Base-by-base conservation (phyloP, 2,888 invertebrate species). In the Clepsis dumicolana region DNA sequence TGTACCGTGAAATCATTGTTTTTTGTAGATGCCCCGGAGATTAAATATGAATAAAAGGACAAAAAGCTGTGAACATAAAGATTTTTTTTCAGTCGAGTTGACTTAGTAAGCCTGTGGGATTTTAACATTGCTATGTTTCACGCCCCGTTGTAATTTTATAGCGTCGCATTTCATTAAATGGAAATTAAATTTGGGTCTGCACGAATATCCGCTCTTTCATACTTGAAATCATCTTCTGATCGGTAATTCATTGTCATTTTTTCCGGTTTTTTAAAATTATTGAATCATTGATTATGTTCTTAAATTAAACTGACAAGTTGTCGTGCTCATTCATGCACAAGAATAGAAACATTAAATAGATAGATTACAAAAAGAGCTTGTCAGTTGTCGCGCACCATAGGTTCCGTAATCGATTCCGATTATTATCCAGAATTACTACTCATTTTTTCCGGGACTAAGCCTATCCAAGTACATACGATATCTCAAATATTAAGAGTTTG, bases 1-100 rank as follows among this genome's bases (percentile, higher is more conserved):
- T 88, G 87, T 87, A 90, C 90, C 93, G 93, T 93, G 90, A 93
- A 93, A 93, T 93, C 87, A 88, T 91, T 90, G 90, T 91, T 93
- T 93, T 93, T 92, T 92, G 87, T 90, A 86, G 83, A 85, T 85
- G 82, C 84, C 85, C 74, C 74, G 84, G 81, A 92, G 90, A 91
- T 91, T 91, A 92, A 92, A 92, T 90, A 93, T 89, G 89, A 91
- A 91, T 90, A 90, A 90, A 88, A 90, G 89, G 90, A 89, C 89
- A 88, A 88, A 87, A 87, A 86, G 80, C 80, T 82, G 85, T 82
- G 88, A 86, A 84, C 86, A 86, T 83, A 86, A 86, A 87, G 85
- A 84, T 75, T 84, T 83, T 87, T 86, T 88, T 87, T 84, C 76
- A 77, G 72, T 78, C 63, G 77, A 81, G 85, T 86, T 87, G 85